Conservation (phyloP, 2,888 invertebrate genomes). For the Sympetrum striolatum region DNA sequence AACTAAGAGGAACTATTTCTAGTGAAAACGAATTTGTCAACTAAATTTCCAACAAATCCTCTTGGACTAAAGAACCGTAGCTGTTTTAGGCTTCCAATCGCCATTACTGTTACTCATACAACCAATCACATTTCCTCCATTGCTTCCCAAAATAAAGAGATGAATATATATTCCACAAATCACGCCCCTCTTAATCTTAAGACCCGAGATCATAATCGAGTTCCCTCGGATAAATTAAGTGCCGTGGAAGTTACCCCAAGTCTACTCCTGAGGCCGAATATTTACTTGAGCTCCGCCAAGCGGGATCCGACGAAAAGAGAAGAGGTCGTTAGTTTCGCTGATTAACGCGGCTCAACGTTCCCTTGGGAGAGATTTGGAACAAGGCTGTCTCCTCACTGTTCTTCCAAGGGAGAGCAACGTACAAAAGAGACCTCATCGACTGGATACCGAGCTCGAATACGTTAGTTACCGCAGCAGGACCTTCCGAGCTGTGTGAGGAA, state of each 20-base stretch:
- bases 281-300: neutral
- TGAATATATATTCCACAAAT: neutral
- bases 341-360: neutral
- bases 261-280: neutral
- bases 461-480: no score
- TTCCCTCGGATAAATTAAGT: neutral
- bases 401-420: neutral
- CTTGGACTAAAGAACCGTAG: neutral
- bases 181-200: neutral
- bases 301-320: neutral
- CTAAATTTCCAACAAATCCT: neutral
- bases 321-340: neutral
- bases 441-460: no score
- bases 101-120: neutral
- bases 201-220: neutral
- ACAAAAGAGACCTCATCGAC: no score
- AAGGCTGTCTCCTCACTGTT: neutral
- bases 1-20: no score
- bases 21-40: no score
- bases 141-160: neutral
- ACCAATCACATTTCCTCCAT: neutral
- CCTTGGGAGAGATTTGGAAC: neutral
- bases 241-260: neutral
- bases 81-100: no score
- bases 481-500: no score